Conservation (phyloP, 2,113 vertebrate genomes). For the Rhinopomastus cyanomelas region DNA sequence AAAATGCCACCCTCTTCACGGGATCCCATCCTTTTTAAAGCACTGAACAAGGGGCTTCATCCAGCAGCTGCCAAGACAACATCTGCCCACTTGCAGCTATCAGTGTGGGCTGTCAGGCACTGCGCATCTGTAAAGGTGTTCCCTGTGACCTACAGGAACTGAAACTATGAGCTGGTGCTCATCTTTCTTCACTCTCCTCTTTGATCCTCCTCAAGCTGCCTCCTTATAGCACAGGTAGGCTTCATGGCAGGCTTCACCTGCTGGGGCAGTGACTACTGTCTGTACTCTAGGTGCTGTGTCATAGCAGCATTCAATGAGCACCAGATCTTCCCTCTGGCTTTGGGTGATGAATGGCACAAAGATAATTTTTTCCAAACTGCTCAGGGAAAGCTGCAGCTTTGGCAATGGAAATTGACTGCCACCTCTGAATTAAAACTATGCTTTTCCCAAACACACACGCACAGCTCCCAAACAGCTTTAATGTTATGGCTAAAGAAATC, state of each 20-base stretch:
- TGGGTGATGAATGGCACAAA: neutral
- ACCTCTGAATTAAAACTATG: neutral
- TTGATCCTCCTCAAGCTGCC: neutral
- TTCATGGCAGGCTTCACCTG: neutral
- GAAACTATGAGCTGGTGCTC: neutral
- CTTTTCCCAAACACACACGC: neutral
- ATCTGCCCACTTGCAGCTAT: neutral
- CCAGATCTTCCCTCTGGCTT: neutral
- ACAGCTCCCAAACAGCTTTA: neutral
- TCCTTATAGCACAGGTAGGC: neutral
- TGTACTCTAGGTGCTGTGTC: no score
- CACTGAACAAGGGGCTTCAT: neutral
- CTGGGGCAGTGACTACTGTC: neutral
- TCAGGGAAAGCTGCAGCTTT: neutral
- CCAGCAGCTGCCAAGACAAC: neutral
- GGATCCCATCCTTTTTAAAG: neutral
- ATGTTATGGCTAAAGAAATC: neutral
- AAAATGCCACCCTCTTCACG: neutral
- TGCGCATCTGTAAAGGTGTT: neutral
- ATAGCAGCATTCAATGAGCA: neutral
- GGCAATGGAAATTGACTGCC: neutral
- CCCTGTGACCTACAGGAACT: rapidly evolving
- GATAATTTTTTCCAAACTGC: neutral
- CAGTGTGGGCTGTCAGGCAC: neutral
- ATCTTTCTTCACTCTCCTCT: neutral